Base-by-base conservation (phyloP, 2,888 invertebrate species). In the Graphium colonna region DNA sequence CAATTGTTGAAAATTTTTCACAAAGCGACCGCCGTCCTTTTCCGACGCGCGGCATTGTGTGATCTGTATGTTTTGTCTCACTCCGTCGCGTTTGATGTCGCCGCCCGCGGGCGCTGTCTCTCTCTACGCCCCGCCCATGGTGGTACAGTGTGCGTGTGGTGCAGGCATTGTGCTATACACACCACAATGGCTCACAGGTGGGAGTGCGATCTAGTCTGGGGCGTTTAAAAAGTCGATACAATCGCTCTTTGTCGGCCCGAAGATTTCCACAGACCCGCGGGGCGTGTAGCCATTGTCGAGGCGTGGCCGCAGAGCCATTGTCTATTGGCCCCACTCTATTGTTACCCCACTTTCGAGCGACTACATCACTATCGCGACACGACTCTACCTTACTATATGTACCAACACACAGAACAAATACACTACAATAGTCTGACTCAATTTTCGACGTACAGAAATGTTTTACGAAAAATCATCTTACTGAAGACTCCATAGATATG, bases 161-260 rank as follows among this genome's bases (percentile, higher is more conserved):
- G 69, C 73, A 78, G 72, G 79, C 80, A 86, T 84, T 85, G 86
- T 85, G 70, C 71, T 76, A 77, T 80, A 83, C 87, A 88, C 88
- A 88, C 86, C 68, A 82, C 82, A 84, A 82, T 77, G 77, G 64
- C 61, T 63, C 68, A 67, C 80, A 83, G 86, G 85, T 87, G 87
- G 87, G 88, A 77, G 87, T 85, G 80, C 75, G 67, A 77, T 85
- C 82, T 82, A 83, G 78, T 53, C 53, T 53, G 80, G 85, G 88
- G 87, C 88, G 87, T 88, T 86, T 84, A 84, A 87, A 88, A 89
- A 88, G 87, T 89, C 88, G 85, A 88, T 87, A 87, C 83, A 83
- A 85, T 86, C 82, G 79, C 77, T n/a, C n/a, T n/a, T n/a, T n/a
- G n/a, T n/a, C n/a, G n/a, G n/a, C n/a, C n/a, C n/a, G n/a, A n/a